Conservation (phyloP, 1,140 invertebrate genomes). For the Pararge aegeria region DNA sequence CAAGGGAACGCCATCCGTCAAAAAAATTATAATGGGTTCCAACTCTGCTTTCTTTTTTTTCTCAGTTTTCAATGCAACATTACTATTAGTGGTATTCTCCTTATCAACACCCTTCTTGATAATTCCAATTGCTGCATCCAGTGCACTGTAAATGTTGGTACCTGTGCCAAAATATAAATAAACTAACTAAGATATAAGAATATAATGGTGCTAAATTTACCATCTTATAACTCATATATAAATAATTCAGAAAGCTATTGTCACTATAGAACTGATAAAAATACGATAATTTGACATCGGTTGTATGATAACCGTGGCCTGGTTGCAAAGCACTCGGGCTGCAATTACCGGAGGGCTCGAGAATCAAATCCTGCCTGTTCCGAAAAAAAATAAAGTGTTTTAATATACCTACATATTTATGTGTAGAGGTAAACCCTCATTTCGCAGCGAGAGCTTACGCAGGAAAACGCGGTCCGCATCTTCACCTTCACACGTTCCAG, state of each 20-base stretch:
- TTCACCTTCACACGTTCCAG: conserved; percentile 58
- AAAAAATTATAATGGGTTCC: conserved; percentile 85
- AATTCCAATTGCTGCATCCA: conserved; percentile 81
- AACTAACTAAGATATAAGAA: background rate
- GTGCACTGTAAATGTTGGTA: conserved; percentile 84
- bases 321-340: no score
- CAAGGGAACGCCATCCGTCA: conserved; percentile 88
- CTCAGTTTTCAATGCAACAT: background rate
- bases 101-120: conserved; percentile 52
- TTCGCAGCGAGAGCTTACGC: conserved; percentile 83
- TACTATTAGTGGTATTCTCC: background rate
- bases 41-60: conserved; percentile 11
- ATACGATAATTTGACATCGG: no score
- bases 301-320: no score
- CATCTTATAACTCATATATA: no score
- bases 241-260: no score
- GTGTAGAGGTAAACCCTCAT: conserved; percentile 86
- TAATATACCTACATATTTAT: no score
- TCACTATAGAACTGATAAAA: no score
- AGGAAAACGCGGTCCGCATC: conserved; percentile 85
- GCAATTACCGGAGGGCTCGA: no score
- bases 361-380: no score
- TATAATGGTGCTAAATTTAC: background rate
- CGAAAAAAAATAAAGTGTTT: no score
- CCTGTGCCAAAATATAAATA: conserved; percentile 45